Evolutionary conservation across 1,140 invertebrate genomes (phyloP).

Genomic region (Phymorhynchus buccinoides): DNA sequence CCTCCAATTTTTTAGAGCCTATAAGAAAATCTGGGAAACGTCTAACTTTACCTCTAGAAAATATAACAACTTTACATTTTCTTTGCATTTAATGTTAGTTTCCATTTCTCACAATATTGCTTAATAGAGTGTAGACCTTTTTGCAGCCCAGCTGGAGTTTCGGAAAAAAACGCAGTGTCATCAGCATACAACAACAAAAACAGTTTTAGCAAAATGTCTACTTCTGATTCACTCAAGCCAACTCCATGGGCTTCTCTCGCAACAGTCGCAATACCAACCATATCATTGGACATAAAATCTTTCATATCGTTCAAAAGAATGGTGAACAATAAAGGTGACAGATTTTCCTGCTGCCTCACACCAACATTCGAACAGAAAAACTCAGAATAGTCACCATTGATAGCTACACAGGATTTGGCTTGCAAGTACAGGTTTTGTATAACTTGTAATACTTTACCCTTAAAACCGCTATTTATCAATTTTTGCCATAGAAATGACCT

Average conservation of each 20-base stretch:
- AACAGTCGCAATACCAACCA: background rate
- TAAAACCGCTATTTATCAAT: background rate
- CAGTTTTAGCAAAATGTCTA: background rate
- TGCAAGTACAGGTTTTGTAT: background rate
- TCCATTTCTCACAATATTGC: background rate
- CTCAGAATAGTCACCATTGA: background rate
- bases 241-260: background rate
- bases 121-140: background rate
- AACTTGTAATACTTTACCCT: background rate
- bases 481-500: background rate
- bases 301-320: background rate
- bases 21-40: background rate
- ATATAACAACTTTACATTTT: background rate
- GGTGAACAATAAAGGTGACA: slow-evolving; percentile 9
- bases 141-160: background rate
- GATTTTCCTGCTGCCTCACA: background rate
- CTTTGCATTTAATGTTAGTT: background rate
- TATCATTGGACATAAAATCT: background rate
- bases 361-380: slow-evolving; percentile 7
- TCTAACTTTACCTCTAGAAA: slow-evolving; percentile 1
- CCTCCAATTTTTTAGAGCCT: background rate
- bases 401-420: background rate
- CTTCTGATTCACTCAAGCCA: background rate
- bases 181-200: background rate
- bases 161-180: background rate